Conservation (phyloP, 2,113 vertebrate genomes). For the Barnardius zonarius region DNA sequence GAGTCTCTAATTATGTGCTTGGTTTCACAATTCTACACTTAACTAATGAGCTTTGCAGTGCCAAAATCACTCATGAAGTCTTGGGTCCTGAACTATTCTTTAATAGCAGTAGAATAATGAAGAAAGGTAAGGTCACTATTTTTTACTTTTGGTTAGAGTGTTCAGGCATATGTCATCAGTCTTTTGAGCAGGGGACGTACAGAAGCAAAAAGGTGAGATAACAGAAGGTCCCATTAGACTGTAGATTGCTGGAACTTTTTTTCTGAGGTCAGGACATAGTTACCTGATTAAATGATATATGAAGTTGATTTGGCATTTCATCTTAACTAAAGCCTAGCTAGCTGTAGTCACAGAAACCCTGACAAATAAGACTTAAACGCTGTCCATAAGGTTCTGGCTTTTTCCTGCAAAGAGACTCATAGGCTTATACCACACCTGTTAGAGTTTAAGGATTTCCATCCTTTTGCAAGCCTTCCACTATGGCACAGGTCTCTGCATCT, state of each 20-base stretch:
- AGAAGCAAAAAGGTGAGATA: not conserved
- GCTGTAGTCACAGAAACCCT: not conserved
- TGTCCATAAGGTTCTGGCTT: not conserved
- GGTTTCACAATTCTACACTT: not conserved
- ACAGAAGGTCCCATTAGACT: not conserved
- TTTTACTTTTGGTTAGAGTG: not conserved
- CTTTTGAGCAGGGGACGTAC: not conserved
- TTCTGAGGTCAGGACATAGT: not conserved
- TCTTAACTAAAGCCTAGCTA: not conserved
- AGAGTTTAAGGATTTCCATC: not conserved
- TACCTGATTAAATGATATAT: not conserved
- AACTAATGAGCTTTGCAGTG: not conserved
- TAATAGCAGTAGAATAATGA: not conserved
- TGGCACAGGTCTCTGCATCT: not conserved
- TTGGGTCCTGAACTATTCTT: not conserved
- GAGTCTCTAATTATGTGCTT: not conserved
- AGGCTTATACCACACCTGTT: not conserved
- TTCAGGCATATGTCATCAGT: not conserved
- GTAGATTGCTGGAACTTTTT: not conserved
- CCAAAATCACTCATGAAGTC: not conserved
- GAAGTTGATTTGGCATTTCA: not conserved
- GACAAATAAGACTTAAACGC: not conserved
- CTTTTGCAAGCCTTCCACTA: not conserved
- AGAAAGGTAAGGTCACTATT: not conserved
- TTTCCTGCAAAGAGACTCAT: not conserved